A percentile compares a stretch with the other conserved stretches of the same genome.
phyloP scores from a whole-genome alignment of 2,888 invertebrate species.

The Mongoloraphidia duomilia region DNA sequence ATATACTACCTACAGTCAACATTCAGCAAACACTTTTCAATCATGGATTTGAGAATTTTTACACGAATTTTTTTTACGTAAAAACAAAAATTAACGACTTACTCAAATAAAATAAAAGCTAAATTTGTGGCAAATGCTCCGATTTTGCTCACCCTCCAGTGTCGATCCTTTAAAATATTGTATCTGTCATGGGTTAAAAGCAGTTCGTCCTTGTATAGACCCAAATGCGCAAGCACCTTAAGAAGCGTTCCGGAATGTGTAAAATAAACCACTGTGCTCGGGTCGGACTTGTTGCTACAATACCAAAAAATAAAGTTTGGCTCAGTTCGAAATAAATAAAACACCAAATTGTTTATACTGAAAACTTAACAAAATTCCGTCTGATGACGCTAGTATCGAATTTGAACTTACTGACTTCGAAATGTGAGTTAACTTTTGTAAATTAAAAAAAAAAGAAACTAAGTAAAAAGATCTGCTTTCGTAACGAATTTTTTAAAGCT shows the following conservation, averaged over 20 bases:
- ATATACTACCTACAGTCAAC: no score
- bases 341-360: no score
- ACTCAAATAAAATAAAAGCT: conserved; percentile 61
- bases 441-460: no score
- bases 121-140: conserved; percentile 70
- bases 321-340: background rate
- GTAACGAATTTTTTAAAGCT: no score
- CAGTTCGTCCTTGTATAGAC: conserved; percentile 50
- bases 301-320: conserved; percentile 10
- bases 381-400: no score
- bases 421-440: no score
- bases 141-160: conserved; percentile 41
- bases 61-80: conserved; percentile 1
- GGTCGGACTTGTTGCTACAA: conserved; percentile 17
- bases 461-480: no score
- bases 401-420: no score
- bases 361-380: no score
- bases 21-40: no score
- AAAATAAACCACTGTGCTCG: conserved; percentile 53
- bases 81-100: conserved; percentile 23
- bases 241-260: conserved; percentile 72
- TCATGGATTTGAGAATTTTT: background rate
- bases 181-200: conserved; percentile 39
- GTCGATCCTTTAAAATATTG: conserved; percentile 20
- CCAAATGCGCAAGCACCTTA: conserved; percentile 58